These are phyloP conservation scores for Acanthosepion esculentum DNA, from an alignment of 2,888 invertebrate genomes.

Conservation along the genomic window DNA sequence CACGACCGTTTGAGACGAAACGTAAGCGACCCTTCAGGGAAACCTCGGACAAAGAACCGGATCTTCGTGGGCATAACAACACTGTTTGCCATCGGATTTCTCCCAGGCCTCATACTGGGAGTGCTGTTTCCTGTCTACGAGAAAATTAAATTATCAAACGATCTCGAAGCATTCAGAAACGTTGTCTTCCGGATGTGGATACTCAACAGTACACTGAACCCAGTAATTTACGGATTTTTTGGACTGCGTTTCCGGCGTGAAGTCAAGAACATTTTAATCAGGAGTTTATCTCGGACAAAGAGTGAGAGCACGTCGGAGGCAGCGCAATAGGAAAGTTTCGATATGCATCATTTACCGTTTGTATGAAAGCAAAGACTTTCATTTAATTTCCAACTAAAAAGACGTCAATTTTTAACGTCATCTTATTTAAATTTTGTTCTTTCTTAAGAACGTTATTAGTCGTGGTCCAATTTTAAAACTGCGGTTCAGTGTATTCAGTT, in stretches of 20 bases:
- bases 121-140: background rate
- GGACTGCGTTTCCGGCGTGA: background rate
- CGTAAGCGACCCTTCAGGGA: background rate
- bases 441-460: no score
- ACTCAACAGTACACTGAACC: conserved; percentile 36
- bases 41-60: background rate
- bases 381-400: background rate
- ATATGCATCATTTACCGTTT: background rate
- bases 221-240: conserved; percentile 25
- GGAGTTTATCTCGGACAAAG: background rate
- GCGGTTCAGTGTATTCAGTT: no score
- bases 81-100: background rate
- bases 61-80: background rate
- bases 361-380: background rate
- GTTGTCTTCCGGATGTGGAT: conserved; percentile 35
- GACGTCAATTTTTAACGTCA: no score
- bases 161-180: background rate
- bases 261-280: background rate
- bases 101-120: background rate
- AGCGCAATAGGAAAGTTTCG: background rate
- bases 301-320: background rate
- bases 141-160: background rate
- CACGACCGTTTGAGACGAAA: background rate
- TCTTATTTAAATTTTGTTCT: background rate
- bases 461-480: no score